Evolutionary conservation across 2,888 invertebrate genomes (phyloP).

Genomic region (Ceratothoa steindachneri): DNA sequence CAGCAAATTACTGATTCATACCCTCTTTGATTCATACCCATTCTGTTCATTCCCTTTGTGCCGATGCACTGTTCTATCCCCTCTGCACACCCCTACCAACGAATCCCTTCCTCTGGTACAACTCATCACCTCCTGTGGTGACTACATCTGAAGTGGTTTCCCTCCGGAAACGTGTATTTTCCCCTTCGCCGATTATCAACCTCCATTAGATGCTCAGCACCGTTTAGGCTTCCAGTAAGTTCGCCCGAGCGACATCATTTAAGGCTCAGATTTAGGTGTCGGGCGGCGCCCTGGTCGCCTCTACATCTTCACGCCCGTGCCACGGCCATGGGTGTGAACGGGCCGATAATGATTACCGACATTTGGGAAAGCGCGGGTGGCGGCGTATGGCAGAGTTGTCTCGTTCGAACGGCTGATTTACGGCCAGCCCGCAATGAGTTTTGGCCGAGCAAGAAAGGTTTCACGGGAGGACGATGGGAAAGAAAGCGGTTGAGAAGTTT

Average conservation of each 20-base stretch:
- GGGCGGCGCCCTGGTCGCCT: neutral
- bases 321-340: neutral
- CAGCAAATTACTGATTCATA: too few species aligned
- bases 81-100: too few species aligned
- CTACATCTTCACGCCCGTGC: too few species aligned
- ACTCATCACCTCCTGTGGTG: too few species aligned
- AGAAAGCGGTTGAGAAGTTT: too few species aligned
- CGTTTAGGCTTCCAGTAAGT: neutral
- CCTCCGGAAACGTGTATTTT: neutral
- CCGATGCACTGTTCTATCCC: too few species aligned
- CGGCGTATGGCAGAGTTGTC: conserved; percentile 36
- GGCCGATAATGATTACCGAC: conserved; percentile 45
- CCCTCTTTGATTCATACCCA: too few species aligned
- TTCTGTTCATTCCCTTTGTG: too few species aligned
- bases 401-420: conserved; percentile 45
- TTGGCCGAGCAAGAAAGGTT: conserved; percentile 43
- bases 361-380: conserved; percentile 44
- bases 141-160: too few species aligned
- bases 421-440: conserved; percentile 41
- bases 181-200: neutral
- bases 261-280: neutral
- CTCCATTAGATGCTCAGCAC: neutral
- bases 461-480: neutral
- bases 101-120: too few species aligned
- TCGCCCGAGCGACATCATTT: neutral